Conservation (phyloP, 2,888 invertebrate genomes). For the Athalia rosae region DNA sequence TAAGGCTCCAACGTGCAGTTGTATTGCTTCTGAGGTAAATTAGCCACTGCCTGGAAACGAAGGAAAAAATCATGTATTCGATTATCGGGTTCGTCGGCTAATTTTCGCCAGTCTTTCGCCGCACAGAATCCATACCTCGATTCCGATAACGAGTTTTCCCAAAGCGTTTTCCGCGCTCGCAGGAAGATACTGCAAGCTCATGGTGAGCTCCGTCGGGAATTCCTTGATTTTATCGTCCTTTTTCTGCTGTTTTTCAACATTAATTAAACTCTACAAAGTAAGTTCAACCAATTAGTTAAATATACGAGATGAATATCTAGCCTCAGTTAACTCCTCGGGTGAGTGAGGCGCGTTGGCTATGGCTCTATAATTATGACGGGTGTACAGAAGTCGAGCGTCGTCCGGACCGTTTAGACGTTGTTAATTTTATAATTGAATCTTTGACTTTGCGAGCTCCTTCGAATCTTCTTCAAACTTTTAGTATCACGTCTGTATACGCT, state of each 20-base stretch:
- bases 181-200: slow-evolving; percentile 69
- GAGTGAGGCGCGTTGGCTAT: too few species aligned
- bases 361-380: too few species aligned
- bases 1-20: slow-evolving; percentile 72
- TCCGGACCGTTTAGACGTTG: too few species aligned
- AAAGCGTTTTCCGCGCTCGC: slow-evolving; percentile 62
- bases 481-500: too few species aligned
- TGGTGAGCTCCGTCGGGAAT: slow-evolving; percentile 69
- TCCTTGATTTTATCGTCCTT: slow-evolving; percentile 60
- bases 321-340: slow-evolving; percentile 46
- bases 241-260: slow-evolving; percentile 59
- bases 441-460: too few species aligned
- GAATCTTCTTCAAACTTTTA: too few species aligned
- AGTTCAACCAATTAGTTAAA: not conserved
- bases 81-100: not conserved
- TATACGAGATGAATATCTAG: slow-evolving; percentile 22
- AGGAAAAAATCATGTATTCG: slow-evolving; percentile 16
- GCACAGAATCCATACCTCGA: slow-evolving; percentile 63
- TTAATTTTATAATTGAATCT: too few species aligned
- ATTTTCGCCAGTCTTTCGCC: not conserved
- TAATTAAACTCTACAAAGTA: slow-evolving; percentile 63
- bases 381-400: too few species aligned
- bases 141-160: slow-evolving; percentile 69
- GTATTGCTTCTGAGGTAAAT: slow-evolving; percentile 74
- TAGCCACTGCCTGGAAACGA: slow-evolving; percentile 70